Percentiles rank a stretch among this genome's conserved stretches.
Evolutionary conservation across 2,797 vertebrate species (phyloP).

Genomic region (Brotula barbata): DNA sequence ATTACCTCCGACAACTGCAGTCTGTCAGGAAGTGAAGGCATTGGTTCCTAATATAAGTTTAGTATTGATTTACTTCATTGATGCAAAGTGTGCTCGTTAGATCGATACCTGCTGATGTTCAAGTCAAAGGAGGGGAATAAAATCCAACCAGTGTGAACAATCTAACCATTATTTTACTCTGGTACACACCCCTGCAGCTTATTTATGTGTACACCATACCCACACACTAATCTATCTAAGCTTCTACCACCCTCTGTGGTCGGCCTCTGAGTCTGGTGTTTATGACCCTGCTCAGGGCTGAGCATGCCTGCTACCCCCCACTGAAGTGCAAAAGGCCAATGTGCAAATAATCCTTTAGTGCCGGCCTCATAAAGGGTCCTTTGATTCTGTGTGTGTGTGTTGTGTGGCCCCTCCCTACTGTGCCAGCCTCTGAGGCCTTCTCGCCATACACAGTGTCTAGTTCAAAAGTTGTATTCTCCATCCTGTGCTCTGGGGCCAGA

Average conservation of each 20-base stretch:
- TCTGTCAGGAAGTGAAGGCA: constrained; percentile 4
- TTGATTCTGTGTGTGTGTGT: constrained; percentile 37
- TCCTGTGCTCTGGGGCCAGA: constrained; percentile 4
- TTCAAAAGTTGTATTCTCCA: constrained; percentile 32
- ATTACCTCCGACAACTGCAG: constrained; percentile 11
- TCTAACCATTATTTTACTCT: no score
- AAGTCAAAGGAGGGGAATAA: no score
- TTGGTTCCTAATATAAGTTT: neutral
- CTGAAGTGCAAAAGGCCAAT: constrained; percentile 63
- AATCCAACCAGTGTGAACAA: no score
- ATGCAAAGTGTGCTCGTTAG: neutral
- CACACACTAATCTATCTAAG: constrained; percentile 16
- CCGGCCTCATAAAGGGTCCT: constrained; percentile 52
- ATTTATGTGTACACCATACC: neutral
- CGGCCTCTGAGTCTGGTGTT: constrained; percentile 48
- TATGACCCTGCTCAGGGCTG: constrained; percentile 42
- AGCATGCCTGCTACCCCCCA: constrained; percentile 35
- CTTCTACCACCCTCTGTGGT: constrained; percentile 40
- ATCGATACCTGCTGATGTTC: neutral
- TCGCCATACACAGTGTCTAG: constrained; percentile 21
- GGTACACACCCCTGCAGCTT: neutral
- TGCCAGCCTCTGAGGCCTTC: constrained; percentile 40
- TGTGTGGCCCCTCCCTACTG: constrained; percentile 19
- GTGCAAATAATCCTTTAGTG: constrained; percentile 62
- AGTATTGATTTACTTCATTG: neutral